phyloP scores from a whole-genome alignment of 1,140 invertebrate genomes.

The Elysia chlorotica region DNA sequence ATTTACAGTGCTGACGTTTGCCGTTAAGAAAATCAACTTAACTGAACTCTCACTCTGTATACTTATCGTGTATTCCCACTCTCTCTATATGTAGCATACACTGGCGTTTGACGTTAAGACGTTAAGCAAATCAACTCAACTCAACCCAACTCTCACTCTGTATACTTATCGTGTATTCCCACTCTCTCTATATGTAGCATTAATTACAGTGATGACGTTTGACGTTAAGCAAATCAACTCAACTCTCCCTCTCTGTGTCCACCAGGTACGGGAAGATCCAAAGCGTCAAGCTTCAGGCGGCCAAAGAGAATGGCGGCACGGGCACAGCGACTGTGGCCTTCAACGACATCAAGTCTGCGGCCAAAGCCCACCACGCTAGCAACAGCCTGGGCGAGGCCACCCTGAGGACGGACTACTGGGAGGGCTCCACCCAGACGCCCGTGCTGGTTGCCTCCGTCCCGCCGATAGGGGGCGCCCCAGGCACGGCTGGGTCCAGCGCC shows the following conservation, averaged over 20 bases:
- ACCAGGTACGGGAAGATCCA: slow-evolving; percentile 92
- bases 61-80: too few species aligned
- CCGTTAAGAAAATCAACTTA: too few species aligned
- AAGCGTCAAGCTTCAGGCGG: slow-evolving; percentile 85
- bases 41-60: too few species aligned
- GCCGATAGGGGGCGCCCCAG: slow-evolving; percentile 14
- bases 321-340: slow-evolving; percentile 86
- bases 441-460: slow-evolving; percentile 41
- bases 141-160: too few species aligned
- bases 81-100: too few species aligned
- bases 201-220: too few species aligned
- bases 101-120: too few species aligned
- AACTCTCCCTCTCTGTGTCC: not conserved
- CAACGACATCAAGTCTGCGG: slow-evolving; percentile 95
- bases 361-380: slow-evolving; percentile 88
- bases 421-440: slow-evolving; percentile 68
- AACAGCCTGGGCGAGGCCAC: slow-evolving; percentile 83
- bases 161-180: too few species aligned
- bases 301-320: slow-evolving; percentile 69
- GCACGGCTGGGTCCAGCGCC: slow-evolving; percentile 12
- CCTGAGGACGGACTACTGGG: slow-evolving; percentile 91
- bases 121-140: too few species aligned
- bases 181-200: too few species aligned
- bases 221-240: too few species aligned
- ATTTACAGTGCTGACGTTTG: too few species aligned